Evolutionary conservation across 2,797 vertebrate species (phyloP), one percentile per base, ranked within the genome.

Genomic region (Trichosurus vulpecula): DNA sequence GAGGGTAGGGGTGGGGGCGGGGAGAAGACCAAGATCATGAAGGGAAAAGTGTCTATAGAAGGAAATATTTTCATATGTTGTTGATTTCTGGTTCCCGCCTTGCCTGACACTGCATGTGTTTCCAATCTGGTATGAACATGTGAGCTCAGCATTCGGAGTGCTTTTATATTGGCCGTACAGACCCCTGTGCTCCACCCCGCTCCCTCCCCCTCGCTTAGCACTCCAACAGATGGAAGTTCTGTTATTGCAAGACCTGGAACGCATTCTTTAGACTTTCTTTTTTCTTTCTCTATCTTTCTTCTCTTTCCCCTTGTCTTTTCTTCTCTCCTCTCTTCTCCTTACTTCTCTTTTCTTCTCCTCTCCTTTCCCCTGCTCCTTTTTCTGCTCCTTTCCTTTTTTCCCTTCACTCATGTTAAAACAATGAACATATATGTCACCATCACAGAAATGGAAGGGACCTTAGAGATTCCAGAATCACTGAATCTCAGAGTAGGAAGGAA

Each of bases 1-100:
- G 19, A 47, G 41, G 41, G 35, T 22, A 22, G 66, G 19, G 41
- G 6, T 47, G 74, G 74, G n/a, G 74, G 74, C 41, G 47, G 74
- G 41, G 74, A 81, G 74, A 52, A 89, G 92, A 57, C 87, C 0
- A 22, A 93, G 57, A 53, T 52, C 0, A 0, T 54, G 51, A 95
- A 94, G 95, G 57, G 53, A 95, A 55, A 90, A 81, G 94, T 93
- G 94, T 89, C 96, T 93, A 90, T 35, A 89, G 57, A 94, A 97
- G 97, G 95, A 95, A 96, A 81, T 47, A 6, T 74, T 96, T 97
- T 96, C 56, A 0, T 3, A 2, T 29, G 55, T 57, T 97, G 95
- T 94, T 90, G 92, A 12, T 96, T 96, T 97, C 95, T 96, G 92
- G 91, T 97, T 97, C 94, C 93, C 96, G 92, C 94, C 94, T 96